Conservation (phyloP, 2,888 invertebrate genomes). For the Philonicus albiceps region DNA sequence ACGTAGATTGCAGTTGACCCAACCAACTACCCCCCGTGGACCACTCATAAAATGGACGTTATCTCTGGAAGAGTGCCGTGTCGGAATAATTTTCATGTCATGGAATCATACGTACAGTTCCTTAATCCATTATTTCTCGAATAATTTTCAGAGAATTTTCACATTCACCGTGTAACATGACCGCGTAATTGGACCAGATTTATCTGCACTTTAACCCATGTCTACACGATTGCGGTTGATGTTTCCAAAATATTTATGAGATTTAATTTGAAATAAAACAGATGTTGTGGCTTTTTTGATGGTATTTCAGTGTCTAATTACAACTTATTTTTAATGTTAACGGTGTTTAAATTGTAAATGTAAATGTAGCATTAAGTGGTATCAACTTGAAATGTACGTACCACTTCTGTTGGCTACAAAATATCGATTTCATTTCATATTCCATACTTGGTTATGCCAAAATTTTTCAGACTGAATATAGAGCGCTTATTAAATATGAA, state of each 20-base stretch:
- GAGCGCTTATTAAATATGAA: too few species aligned
- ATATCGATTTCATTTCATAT: too few species aligned
- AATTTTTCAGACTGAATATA: too few species aligned
- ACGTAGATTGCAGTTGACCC: neutral
- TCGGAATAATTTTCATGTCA: neutral
- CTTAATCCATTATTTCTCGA: neutral
- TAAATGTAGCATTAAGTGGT: too few species aligned
- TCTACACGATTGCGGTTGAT: neutral
- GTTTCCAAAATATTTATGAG: neutral
- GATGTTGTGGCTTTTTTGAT: neutral
- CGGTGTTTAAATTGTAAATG: too few species aligned
- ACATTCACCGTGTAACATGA: neutral
- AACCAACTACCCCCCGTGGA: neutral
- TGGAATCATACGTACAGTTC: neutral
- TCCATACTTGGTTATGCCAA: too few species aligned
- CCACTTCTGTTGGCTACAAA: too few species aligned
- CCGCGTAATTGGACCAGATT: neutral
- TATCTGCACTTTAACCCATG: neutral
- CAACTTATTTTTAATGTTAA: neutral
- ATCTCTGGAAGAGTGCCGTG: neutral
- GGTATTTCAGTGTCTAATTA: neutral
- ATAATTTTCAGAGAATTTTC: neutral
- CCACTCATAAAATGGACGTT: neutral
- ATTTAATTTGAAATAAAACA: neutral
- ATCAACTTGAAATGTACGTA: too few species aligned